phyloP scores from a whole-genome alignment of 2,888 invertebrate species.

The Cremastinae sp. region DNA sequence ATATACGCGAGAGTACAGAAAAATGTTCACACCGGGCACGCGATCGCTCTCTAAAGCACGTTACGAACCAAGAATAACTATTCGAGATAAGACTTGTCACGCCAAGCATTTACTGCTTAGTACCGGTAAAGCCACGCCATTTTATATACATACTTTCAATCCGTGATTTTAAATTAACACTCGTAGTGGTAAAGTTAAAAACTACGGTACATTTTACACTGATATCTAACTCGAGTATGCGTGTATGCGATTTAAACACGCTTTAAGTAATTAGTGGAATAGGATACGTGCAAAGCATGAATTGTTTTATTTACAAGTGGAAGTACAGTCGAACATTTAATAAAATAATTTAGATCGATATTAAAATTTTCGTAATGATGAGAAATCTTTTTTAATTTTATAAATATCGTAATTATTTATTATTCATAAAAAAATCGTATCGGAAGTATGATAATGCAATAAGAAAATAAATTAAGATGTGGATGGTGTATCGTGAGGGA shows the following conservation, averaged over 20 bases:
- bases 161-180: conserved; percentile 5
- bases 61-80: conserved; percentile 52
- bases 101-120: conserved; percentile 63
- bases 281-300: conserved; percentile 1
- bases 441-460: too few species aligned
- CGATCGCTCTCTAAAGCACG: conserved; percentile 51
- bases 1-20: conserved; percentile 2
- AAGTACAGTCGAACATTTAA: conserved; percentile 3
- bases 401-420: too few species aligned
- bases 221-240: not conserved
- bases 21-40: conserved; percentile 57
- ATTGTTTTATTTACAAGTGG: not conserved
- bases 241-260: conserved; percentile 7
- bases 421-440: too few species aligned
- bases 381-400: too few species aligned
- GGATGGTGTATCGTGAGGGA: too few species aligned
- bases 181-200: conserved; percentile 1
- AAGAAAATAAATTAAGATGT: too few species aligned
- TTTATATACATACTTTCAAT: conserved; percentile 31
- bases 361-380: too few species aligned
- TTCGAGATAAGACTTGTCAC: conserved; percentile 63
- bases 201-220: not conserved
- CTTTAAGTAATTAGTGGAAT: conserved; percentile 32
- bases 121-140: conserved; percentile 31
- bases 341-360: not conserved